Evolutionary conservation across 2,888 invertebrate species (phyloP).

Genomic region (Heteromyza rotundicornis): DNA sequence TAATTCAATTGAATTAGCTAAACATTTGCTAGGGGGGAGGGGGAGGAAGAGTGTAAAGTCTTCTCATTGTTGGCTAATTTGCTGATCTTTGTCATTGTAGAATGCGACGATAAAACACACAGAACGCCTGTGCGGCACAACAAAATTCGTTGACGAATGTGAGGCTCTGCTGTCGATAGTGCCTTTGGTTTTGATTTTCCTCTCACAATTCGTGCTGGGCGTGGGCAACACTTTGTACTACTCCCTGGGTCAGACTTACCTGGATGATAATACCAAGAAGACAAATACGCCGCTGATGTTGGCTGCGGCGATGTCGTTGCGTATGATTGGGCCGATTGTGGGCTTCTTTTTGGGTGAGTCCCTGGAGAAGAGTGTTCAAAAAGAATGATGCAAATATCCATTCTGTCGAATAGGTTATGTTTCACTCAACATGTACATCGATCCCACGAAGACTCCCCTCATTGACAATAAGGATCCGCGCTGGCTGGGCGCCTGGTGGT

Average conservation of each 20-base stretch:
- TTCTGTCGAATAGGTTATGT: constrained; percentile 45
- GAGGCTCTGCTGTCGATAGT: constrained; percentile 63
- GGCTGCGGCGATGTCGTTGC: constrained; percentile 58
- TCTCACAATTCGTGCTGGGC: constrained; percentile 74
- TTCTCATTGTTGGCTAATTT: neutral
- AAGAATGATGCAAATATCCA: too few relatives aligned
- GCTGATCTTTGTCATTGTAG: constrained; percentile 29
- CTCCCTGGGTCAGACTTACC: constrained; percentile 71
- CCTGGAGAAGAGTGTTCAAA: too few relatives aligned
- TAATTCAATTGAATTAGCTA: neutral
- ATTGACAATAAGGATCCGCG: constrained; percentile 69
- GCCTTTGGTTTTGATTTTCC: constrained; percentile 68
- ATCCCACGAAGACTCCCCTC: constrained; percentile 68
- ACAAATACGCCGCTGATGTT: constrained; percentile 70
- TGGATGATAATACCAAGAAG: constrained; percentile 74
- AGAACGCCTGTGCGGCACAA: constrained; percentile 48
- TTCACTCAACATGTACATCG: constrained; percentile 67
- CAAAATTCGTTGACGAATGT: constrained; percentile 59
- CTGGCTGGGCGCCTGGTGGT: constrained; percentile 80
- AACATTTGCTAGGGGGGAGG: too few relatives aligned
- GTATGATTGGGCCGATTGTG: constrained; percentile 65
- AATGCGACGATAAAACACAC: constrained; percentile 36
- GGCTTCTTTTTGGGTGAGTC: constrained; percentile 66
- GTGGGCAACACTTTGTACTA: constrained; percentile 73
- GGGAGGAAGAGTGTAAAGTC: too few relatives aligned